phyloP scores from a whole-genome alignment of 1,140 invertebrate species.

The Drosophila nasuta region DNA sequence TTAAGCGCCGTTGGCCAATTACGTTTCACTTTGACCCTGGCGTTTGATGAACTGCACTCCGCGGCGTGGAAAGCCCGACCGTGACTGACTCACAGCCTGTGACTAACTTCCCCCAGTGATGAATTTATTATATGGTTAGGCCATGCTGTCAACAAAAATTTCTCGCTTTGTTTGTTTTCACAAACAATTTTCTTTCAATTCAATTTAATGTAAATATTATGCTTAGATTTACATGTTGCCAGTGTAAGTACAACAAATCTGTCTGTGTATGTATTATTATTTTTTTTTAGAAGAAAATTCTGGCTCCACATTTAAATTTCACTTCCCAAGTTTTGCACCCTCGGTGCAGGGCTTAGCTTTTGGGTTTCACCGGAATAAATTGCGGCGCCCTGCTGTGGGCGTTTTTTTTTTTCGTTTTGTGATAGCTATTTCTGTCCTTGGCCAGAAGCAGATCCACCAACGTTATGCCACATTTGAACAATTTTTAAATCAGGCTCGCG shows the following conservation, averaged over 20 bases:
- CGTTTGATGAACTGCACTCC: constrained; percentile 62
- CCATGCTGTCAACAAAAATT: constrained; percentile 40
- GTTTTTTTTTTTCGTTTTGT: not conserved
- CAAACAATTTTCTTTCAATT: constrained; percentile 60
- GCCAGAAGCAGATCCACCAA: not conserved
- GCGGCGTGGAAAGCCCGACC: constrained; percentile 66
- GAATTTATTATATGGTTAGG: constrained; percentile 72
- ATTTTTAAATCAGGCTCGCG: constrained; percentile 36
- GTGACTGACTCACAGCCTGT: constrained; percentile 55
- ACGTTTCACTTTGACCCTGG: constrained; percentile 78
- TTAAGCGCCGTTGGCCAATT: constrained; percentile 76
- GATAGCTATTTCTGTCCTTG: constrained; percentile 16
- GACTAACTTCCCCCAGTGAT: constrained; percentile 53
- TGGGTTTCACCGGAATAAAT: constrained; percentile 24
- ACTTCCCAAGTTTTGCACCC: constrained; percentile 24
- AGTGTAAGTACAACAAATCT: constrained; percentile 8
- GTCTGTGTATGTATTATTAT: constrained; percentile 16
- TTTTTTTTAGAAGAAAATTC: constrained; percentile 18
- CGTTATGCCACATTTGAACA: constrained; percentile 22
- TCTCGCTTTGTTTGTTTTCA: constrained; percentile 60
- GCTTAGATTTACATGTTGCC: constrained; percentile 41
- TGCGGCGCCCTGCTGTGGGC: constrained; percentile 16
- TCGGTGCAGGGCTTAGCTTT: constrained; percentile 11
- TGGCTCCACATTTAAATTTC: constrained; percentile 66
- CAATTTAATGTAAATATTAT: constrained; percentile 71